Percentiles rank a stretch among this genome's conserved stretches.
Evolutionary conservation across 2,797 vertebrate genomes (phyloP).

Genomic region (Poeciliopsis turneri): DNA sequence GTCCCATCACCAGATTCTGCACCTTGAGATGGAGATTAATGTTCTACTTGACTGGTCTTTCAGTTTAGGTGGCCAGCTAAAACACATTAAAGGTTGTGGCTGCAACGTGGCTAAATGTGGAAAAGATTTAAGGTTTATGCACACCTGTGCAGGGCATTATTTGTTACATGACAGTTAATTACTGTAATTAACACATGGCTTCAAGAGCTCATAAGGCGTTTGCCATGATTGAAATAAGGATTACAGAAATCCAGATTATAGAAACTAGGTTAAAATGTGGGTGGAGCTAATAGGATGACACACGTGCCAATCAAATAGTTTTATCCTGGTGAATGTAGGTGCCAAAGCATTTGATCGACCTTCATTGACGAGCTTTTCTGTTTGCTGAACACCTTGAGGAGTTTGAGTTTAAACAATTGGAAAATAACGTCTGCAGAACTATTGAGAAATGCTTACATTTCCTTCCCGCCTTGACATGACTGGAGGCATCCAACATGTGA

Average conservation of each 20-base stretch:
- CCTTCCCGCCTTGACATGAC: slow-evolving; percentile 24
- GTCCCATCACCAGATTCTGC: neutral
- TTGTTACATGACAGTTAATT: slow-evolving; percentile 17
- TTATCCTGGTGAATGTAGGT: neutral
- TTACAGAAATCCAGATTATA: slow-evolving; percentile 57
- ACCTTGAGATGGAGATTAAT: neutral
- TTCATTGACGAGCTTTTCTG: neutral
- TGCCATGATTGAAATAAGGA: slow-evolving; percentile 39
- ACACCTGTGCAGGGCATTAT: neutral
- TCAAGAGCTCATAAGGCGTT: neutral
- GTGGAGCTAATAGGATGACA: slow-evolving; percentile 22
- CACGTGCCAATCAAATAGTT: slow-evolving; percentile 30
- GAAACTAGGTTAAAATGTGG: slow-evolving; percentile 26
- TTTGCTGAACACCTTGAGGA: neutral
- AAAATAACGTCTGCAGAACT: neutral
- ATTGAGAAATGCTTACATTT: neutral
- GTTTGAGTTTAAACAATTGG: neutral
- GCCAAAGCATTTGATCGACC: neutral
- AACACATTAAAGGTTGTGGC: neutral
- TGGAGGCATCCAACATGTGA: slow-evolving; percentile 42
- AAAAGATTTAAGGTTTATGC: neutral
- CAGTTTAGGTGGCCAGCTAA: too few relatives aligned
- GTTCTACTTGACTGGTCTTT: neutral
- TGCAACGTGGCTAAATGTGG: neutral
- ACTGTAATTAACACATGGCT: slow-evolving; percentile 8